Conservation (phyloP, 2,113 vertebrate species). For the Toxotes chatareus region DNA sequence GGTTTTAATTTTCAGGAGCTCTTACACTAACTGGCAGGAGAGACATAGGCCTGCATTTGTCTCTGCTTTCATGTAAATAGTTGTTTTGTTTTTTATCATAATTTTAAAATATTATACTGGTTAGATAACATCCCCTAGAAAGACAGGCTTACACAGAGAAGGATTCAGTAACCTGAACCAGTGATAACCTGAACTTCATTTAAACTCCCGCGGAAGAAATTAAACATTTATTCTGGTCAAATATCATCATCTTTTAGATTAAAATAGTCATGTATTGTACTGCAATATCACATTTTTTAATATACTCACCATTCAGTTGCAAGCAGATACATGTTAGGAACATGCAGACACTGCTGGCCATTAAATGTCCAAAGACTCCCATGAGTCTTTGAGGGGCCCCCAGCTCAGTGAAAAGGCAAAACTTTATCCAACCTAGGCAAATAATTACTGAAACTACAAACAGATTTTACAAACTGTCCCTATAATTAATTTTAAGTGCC, state of each 20-base stretch:
- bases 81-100: not conserved
- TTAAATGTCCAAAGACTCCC: conserved; percentile 6
- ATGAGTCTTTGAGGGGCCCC: not conserved
- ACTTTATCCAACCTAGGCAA: no score
- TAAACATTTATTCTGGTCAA: not conserved
- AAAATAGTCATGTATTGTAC: not conserved
- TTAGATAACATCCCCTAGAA: not conserved
- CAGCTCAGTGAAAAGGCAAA: not conserved
- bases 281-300: not conserved
- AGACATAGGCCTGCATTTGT: not conserved
- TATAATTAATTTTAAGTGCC: not conserved
- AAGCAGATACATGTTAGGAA: not conserved
- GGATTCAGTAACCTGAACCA: not conserved
- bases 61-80: conserved; percentile 9
- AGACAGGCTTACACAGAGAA: no score
- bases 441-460: not conserved
- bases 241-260: not conserved
- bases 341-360: not conserved
- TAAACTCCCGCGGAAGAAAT: not conserved
- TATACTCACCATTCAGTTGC: not conserved
- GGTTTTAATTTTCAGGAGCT: conserved; percentile 8
- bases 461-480: not conserved
- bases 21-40: not conserved
- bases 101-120: not conserved
- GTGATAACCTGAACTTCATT: not conserved